phyloP scores from a whole-genome alignment of 1,140 invertebrate species.

The Drosophila tsacasi region DNA sequence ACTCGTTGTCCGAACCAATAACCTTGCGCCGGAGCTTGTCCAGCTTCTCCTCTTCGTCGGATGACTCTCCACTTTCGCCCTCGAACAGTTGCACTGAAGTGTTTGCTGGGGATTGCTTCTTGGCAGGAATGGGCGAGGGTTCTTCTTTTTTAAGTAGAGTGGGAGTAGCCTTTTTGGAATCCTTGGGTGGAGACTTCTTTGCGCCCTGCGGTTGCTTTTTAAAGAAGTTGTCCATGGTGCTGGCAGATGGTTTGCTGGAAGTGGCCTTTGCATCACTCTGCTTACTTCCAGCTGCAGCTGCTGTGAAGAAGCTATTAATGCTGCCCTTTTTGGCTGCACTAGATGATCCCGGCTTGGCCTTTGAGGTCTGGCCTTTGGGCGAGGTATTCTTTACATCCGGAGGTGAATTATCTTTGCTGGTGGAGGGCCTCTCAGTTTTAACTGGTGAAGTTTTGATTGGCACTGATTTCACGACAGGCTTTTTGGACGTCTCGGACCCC shows the following conservation, averaged over 20 bases:
- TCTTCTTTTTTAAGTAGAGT: neutral
- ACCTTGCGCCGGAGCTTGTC: slow-evolving; percentile 73
- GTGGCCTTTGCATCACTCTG: slow-evolving; percentile 63
- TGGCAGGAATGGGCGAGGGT: slow-evolving; percentile 2
- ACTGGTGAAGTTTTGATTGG: slow-evolving; percentile 35
- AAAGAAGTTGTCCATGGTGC: slow-evolving; percentile 71
- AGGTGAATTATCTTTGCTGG: slow-evolving; percentile 34
- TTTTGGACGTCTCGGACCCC: slow-evolving; percentile 23
- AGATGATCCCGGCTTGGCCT: slow-evolving; percentile 27
- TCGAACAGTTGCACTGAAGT: slow-evolving; percentile 71
- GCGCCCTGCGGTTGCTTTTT: slow-evolving; percentile 64
- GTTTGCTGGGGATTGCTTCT: slow-evolving; percentile 53
- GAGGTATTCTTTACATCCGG: slow-evolving; percentile 38
- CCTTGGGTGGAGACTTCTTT: slow-evolving; percentile 40
- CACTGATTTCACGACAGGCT: slow-evolving; percentile 16
- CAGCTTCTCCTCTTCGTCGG: slow-evolving; percentile 79
- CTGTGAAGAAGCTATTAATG: slow-evolving; percentile 70
- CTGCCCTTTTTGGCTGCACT: slow-evolving; percentile 59
- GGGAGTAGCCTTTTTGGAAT: slow-evolving; percentile 1
- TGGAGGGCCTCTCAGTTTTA: neutral
- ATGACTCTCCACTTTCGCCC: slow-evolving; percentile 61
- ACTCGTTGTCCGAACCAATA: slow-evolving; percentile 61
- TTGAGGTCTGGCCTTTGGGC: slow-evolving; percentile 49
- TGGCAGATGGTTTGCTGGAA: slow-evolving; percentile 37
- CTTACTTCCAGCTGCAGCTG: slow-evolving; percentile 35